Evolutionary conservation across 1,140 invertebrate species (phyloP).

Genomic region (Tenebrio molitor): DNA sequence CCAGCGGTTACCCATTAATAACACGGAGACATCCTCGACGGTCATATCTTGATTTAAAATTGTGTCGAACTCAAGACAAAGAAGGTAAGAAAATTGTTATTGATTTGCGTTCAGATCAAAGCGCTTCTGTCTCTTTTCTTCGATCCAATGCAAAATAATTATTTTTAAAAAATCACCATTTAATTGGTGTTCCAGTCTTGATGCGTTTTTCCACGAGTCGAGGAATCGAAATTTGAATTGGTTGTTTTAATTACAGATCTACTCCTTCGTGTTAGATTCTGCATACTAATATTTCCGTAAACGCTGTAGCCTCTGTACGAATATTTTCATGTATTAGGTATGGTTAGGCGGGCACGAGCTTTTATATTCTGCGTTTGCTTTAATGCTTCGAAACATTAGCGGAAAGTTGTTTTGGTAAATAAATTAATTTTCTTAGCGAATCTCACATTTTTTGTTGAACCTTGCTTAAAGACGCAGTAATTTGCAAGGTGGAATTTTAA

Average conservation of each 20-base stretch:
- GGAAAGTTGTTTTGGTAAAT: background rate
- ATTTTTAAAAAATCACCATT: background rate
- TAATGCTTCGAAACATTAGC: background rate
- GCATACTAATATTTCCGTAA: conserved; percentile 25
- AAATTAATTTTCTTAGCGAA: background rate
- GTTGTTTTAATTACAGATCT: conserved; percentile 20
- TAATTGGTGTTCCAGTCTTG: background rate
- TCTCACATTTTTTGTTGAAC: no score
- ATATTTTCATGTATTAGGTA: conserved; percentile 4
- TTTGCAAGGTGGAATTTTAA: no score
- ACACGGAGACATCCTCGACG: background rate
- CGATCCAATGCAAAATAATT: background rate
- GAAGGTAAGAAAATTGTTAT: background rate
- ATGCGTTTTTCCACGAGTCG: background rate
- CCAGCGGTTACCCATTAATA: background rate
- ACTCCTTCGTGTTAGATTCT: background rate
- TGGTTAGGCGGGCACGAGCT: background rate
- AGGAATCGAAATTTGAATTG: conserved; percentile 2
- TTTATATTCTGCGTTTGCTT: conserved; percentile 7
- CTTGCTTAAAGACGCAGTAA: no score
- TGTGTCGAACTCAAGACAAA: background rate
- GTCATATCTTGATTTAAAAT: conserved; percentile 11
- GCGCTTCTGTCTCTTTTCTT: background rate
- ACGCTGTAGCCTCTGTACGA: background rate
- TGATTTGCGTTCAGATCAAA: background rate